Percentiles rank a stretch among this genome's conserved stretches.
These are phyloP conservation scores for Recurvirostra avosetta DNA, from an alignment of 2,113 vertebrate genomes.

Conservation along the genomic window DNA sequence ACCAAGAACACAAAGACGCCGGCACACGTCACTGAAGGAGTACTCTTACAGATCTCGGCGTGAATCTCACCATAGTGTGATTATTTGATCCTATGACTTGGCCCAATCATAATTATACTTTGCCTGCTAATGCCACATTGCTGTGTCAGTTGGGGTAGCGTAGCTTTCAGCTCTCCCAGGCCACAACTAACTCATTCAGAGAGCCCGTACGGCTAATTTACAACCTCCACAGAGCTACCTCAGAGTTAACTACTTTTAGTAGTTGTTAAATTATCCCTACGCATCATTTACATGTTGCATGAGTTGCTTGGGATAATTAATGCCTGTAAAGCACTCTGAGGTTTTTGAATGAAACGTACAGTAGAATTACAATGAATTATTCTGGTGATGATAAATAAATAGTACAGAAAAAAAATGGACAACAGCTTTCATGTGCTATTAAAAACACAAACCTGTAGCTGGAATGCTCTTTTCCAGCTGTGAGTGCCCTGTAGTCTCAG, in stretches of 20 bases:
- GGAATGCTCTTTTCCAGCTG: constrained; percentile 23
- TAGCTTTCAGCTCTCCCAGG: background rate
- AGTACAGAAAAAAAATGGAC: background rate
- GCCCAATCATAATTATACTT: background rate
- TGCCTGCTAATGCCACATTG: background rate
- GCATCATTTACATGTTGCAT: background rate
- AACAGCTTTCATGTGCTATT: background rate
- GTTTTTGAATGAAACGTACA: background rate
- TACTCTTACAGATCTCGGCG: background rate
- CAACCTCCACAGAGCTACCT: background rate
- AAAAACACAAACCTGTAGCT: constrained; percentile 32
- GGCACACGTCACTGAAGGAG: background rate
- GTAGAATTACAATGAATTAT: constrained; percentile 25
- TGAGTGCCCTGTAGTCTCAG: background rate
- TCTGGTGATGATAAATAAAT: constrained; percentile 32
- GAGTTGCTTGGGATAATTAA: constrained; percentile 14
- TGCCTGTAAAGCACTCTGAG: background rate
- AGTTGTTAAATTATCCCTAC: background rate
- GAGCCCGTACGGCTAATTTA: background rate
- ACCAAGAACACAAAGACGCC: background rate
- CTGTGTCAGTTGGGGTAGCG: background rate
- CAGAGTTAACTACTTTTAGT: background rate
- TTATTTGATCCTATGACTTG: background rate
- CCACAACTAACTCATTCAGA: background rate
- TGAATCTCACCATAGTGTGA: background rate